These are phyloP conservation scores for Hirtodrosophila trivittata DNA, from an alignment of 2,888 invertebrate genomes.

Conservation along the genomic window DNA sequence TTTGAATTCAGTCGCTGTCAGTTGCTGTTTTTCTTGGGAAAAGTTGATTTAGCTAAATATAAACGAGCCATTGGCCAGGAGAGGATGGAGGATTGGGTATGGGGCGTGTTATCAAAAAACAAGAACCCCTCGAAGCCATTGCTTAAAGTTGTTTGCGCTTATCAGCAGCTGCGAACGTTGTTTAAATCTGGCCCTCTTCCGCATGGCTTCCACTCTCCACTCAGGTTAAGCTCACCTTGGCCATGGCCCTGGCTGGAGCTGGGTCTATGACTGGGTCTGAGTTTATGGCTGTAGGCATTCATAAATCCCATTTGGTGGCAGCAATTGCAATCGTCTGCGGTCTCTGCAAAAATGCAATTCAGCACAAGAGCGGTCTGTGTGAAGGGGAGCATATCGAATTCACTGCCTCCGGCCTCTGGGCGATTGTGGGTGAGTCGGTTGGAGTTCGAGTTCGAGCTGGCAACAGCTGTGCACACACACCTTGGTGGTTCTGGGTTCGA, in stretches of 20 bases:
- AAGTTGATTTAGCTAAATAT: slow-evolving; percentile 11
- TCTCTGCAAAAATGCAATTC: slow-evolving; percentile 62
- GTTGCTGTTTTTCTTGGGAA: not conserved
- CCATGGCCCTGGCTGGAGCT: slow-evolving; percentile 10
- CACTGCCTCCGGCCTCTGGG: slow-evolving; percentile 32
- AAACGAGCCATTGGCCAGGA: slow-evolving; percentile 1
- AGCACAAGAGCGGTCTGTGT: slow-evolving; percentile 31
- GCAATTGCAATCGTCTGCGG: slow-evolving; percentile 61
- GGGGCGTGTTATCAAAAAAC: slow-evolving; percentile 28
- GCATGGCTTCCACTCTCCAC: slow-evolving; percentile 3
- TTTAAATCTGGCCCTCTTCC: slow-evolving; percentile 1
- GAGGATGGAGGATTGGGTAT: slow-evolving; percentile 1
- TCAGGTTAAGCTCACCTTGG: slow-evolving; percentile 39
- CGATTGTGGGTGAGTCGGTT: slow-evolving; percentile 38
- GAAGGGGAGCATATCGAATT: slow-evolving; percentile 57
- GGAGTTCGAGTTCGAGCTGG: slow-evolving; percentile 23
- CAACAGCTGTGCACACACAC: slow-evolving; percentile 68
- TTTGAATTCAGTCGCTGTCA: not conserved
- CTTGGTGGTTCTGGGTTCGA: slow-evolving; percentile 20
- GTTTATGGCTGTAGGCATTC: slow-evolving; percentile 40
- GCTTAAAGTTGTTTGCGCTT: slow-evolving; percentile 23
- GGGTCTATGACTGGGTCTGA: slow-evolving; percentile 8
- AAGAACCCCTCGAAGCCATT: slow-evolving; percentile 1
- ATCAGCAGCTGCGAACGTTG: slow-evolving; percentile 32
- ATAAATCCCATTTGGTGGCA: slow-evolving; percentile 66